These are phyloP conservation scores for Netelia fuscicornis DNA, from an alignment of 2,888 invertebrate genomes.

Conservation along the genomic window DNA sequence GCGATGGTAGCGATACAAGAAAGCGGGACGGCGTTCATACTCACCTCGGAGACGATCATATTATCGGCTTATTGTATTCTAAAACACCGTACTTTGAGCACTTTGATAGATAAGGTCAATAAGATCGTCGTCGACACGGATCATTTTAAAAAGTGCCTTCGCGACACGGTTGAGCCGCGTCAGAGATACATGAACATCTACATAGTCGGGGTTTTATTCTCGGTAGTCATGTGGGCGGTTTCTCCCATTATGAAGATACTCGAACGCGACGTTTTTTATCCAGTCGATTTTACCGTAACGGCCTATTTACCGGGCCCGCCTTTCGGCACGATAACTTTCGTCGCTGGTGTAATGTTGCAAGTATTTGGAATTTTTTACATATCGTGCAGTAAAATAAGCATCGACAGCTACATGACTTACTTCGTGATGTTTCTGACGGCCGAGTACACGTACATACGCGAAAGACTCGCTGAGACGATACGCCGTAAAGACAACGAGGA, in stretches of 20 bases:
- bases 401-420: constrained; percentile 11
- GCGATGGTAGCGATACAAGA: constrained; percentile 61
- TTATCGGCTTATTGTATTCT: constrained; percentile 65
- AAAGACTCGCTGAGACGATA: not conserved
- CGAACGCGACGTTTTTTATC: constrained; percentile 63
- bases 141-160: constrained; percentile 32
- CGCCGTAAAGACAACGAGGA: not conserved
- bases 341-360: constrained; percentile 59
- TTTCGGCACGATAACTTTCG: constrained; percentile 63
- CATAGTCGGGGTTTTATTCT: constrained; percentile 29
- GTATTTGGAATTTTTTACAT: constrained; percentile 35
- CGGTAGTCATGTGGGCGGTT: constrained; percentile 62
- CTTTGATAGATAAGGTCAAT: constrained; percentile 69
- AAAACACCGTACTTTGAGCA: constrained; percentile 52
- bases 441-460: constrained; percentile 3
- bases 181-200: constrained; percentile 70
- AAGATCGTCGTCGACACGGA: constrained; percentile 51
- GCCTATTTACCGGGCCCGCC: constrained; percentile 67
- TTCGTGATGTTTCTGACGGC: constrained; percentile 1
- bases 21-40: constrained; percentile 65
- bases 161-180: constrained; percentile 58
- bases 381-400: not conserved
- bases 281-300: constrained; percentile 71
- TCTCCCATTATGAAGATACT: constrained; percentile 62
- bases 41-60: constrained; percentile 62